Conservation (phyloP, 2,888 invertebrate genomes). For the Serrognathus titanus region DNA sequence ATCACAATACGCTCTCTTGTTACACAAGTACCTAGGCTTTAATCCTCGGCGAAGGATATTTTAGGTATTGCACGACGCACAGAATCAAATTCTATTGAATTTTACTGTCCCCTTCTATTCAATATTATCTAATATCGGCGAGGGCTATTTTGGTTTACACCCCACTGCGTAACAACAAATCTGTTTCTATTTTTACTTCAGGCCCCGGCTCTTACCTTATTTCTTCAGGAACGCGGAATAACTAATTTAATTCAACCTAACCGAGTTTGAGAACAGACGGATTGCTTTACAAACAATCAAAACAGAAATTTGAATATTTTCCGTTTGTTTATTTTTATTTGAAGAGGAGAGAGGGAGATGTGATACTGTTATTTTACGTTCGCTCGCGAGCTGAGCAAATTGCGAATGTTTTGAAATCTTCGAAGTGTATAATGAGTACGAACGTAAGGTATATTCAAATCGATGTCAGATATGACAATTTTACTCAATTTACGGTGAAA, state of each 20-base stretch:
- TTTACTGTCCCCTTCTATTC: conserved; percentile 36
- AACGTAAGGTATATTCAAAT: conserved; percentile 21
- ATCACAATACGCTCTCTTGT: conserved; percentile 26
- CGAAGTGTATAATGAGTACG: conserved; percentile 21
- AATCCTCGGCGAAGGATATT: conserved; percentile 40
- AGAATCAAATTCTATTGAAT: conserved; percentile 32
- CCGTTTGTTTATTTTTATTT: conserved; percentile 34
- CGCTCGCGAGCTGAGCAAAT: conserved; percentile 25
- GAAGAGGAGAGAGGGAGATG: conserved; percentile 2
- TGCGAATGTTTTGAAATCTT: conserved; percentile 23
- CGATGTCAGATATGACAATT: conserved; percentile 22
- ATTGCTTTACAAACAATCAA: conserved; percentile 14
- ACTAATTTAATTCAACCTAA: neutral
- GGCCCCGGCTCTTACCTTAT: neutral
- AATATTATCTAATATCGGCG: conserved; percentile 38
- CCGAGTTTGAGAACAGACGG: neutral
- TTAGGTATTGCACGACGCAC: conserved; percentile 24
- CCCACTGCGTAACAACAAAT: conserved; percentile 38
- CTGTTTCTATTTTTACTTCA: neutral
- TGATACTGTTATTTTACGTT: conserved; percentile 33
- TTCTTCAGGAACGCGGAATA: neutral
- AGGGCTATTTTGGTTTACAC: conserved; percentile 41
- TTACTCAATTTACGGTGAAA: conserved; percentile 3
- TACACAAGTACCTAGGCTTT: conserved; percentile 39
- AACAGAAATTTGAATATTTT: conserved; percentile 35